A percentile compares a stretch with the other conserved stretches of the same genome.
phyloP scores from a whole-genome alignment of 2,113 vertebrate genomes.

The Ammospiza nelsoni region DNA sequence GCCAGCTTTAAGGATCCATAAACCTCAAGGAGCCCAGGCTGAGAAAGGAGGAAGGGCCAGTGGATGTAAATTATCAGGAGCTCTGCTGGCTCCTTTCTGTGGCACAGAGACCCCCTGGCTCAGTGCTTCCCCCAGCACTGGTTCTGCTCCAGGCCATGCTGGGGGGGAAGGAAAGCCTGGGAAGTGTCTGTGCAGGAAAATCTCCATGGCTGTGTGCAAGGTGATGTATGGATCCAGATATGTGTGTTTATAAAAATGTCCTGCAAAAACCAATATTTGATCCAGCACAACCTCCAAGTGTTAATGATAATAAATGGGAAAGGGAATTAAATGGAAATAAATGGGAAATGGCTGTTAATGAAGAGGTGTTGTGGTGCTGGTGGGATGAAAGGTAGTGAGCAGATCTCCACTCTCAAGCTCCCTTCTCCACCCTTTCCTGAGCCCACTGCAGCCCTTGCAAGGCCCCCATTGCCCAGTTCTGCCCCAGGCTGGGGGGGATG shows the following conservation, averaged over 20 bases:
- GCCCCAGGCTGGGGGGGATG: background rate
- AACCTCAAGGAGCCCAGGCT: background rate
- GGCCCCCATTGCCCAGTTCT: background rate
- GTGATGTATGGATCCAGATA: background rate
- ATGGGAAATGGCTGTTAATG: background rate
- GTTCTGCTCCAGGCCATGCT: background rate
- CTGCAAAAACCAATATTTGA: background rate
- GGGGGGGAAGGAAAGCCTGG: background rate
- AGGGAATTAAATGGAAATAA: background rate
- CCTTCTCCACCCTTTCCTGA: background rate
- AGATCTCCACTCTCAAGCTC: rapidly evolving
- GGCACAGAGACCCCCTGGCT: background rate
- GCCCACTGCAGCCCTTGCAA: background rate
- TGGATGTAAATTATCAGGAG: background rate
- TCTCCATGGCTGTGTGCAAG: background rate
- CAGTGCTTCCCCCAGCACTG: rapidly evolving
- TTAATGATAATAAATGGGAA: background rate
- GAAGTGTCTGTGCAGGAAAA: background rate
- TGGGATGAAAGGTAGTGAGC: background rate
- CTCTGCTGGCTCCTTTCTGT: rapidly evolving
- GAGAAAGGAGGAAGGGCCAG: background rate
- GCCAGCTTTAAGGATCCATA: background rate
- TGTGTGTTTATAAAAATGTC: background rate
- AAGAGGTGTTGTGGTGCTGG: background rate
- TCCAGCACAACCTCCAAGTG: background rate